These are phyloP conservation scores for Monopis laevigella DNA, from an alignment of 2,888 invertebrate species.

Conservation along the genomic window DNA sequence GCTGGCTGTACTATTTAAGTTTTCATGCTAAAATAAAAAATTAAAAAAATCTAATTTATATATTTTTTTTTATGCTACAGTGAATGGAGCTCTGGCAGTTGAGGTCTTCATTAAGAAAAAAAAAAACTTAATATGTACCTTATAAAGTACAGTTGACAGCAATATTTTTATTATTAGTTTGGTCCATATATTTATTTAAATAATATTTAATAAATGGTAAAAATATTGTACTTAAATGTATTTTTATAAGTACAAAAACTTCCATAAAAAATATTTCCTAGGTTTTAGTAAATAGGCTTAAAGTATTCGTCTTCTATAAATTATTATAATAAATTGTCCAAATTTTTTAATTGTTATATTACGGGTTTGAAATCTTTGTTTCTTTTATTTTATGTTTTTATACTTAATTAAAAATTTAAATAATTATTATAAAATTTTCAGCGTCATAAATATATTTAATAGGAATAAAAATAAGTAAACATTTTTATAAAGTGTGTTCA, in stretches of 20 bases:
- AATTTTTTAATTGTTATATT: no score
- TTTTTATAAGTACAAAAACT: neutral
- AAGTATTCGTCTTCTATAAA: neutral
- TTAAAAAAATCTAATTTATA: no score
- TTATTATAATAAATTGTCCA: neutral
- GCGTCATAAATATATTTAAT: no score
- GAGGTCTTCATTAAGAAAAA: neutral
- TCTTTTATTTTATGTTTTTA: no score
- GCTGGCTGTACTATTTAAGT: no score
- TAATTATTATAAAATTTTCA: neutral
- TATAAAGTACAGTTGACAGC: no score
- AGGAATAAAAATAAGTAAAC: neutral
- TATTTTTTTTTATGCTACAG: constrained; percentile 48
- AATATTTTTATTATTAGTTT: no score
- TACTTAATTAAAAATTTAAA: neutral
- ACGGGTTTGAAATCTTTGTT: no score
- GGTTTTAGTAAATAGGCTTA: neutral
- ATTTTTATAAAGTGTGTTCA: constrained; percentile 20
- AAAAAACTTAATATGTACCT: neutral
- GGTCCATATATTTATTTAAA: no score
- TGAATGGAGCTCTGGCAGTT: constrained; percentile 51
- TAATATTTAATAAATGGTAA: no score
- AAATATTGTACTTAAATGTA: neutral
- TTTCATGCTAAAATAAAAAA: no score
- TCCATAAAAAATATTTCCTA: neutral